Evolutionary conservation across 64 coral and sea anemone genomes (phyloP).

Genomic region (Actinia equina): DNA sequence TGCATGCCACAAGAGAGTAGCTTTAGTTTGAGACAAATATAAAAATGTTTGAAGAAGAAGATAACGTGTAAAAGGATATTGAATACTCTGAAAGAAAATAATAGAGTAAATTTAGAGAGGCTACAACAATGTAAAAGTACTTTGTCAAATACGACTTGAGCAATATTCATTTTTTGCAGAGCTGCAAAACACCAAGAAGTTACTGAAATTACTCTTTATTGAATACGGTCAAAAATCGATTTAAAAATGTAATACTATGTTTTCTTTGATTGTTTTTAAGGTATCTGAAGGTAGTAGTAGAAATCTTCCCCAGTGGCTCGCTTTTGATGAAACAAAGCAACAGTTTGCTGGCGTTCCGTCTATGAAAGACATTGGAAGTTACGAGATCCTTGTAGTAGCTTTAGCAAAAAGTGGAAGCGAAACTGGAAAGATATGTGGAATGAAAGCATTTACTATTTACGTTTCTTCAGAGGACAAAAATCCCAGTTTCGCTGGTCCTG

Average conservation of each 20-base stretch:
- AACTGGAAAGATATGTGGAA: constrained; percentile 69
- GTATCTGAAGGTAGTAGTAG: constrained; percentile 67
- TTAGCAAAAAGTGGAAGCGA: constrained; percentile 26
- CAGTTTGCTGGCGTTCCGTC: constrained; percentile 73
- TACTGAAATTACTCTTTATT: no score
- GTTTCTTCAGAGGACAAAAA: constrained; percentile 21
- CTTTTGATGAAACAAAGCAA: constrained; percentile 42
- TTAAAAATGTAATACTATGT: no score
- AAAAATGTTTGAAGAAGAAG: no score
- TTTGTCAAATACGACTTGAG: no score
- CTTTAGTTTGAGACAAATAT: no score
- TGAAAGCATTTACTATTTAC: constrained; percentile 59
- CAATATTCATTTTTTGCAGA: no score
- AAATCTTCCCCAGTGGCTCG: constrained; percentile 72
- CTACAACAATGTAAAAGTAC: no score
- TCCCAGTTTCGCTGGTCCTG: not conserved
- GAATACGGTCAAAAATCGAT: no score
- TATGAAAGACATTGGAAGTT: constrained; percentile 60
- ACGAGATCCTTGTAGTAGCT: constrained; percentile 69
- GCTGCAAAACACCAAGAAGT: no score
- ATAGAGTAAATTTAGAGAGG: not conserved
- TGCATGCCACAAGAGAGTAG: no score
- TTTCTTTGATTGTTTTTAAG: constrained; percentile 18
- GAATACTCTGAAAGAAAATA: no score
- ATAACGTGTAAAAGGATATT: no score